Evolutionary conservation across 2,797 vertebrate species (phyloP), one percentile per base, ranked within the genome.

Genomic region (Clarias fuscus): DNA sequence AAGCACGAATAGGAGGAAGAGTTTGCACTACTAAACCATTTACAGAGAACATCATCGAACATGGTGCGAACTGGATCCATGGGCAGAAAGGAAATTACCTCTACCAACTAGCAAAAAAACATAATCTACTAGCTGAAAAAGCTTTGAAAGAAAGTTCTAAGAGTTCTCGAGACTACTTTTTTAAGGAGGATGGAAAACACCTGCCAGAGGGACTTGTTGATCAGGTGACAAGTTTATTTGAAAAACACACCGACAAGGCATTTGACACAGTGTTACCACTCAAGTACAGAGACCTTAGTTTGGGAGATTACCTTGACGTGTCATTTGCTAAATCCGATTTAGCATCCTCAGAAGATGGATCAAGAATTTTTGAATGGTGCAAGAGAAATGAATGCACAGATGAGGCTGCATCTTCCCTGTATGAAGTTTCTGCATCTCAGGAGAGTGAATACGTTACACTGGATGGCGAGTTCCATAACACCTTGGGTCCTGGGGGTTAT

Each of bases 1-100:
- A 86, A 77, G 89, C 84, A 5, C 87, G 90, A 72, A 78, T 89
- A 18, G 93, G 93, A 56, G 93, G 92, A 58, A 85, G 92, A 58
- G 89, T 89, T 7, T 82, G 88, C 81, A 93, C 93, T 0, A 89
- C 85, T 40, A 92, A 88, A 85, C 91, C 92, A 1, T 93, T 93
- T 59, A 91, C 89, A 0, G 33, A 88, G 61, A 87, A 91, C 40
- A 83, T 92, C 1, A 90, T 93, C 37, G 93, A 93, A 78, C 58
- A 92, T 61, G 92, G 93, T 7, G 92, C 93, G 0, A 92, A 92
- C 56, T 93, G 93, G 92, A 92, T 93, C 82, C 93, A 93, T 22
- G 93, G 92, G 0, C 91, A 89, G 48, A 85, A 88, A 20, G 88
- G 87, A 67, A 93, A 93, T 61, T 90, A 90, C 1, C 78, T 93